A percentile compares a stretch with the other conserved stretches of the same genome.
These are phyloP conservation scores for Callimorpha dominula DNA, from an alignment of 2,888 invertebrate genomes.

Conservation along the genomic window DNA sequence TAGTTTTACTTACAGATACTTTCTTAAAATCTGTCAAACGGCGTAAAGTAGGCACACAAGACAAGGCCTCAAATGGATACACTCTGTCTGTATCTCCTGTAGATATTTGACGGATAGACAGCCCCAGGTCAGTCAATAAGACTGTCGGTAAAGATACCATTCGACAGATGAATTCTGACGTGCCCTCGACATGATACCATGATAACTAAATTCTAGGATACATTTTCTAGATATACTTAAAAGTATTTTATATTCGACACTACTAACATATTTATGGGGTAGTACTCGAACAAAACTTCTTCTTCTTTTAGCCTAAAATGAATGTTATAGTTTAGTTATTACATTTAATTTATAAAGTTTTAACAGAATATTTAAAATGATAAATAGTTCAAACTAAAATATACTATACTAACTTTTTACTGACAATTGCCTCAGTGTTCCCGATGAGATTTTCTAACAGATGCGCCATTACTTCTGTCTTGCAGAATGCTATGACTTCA, in stretches of 20 bases:
- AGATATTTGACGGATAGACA: no score
- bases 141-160: no score
- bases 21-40: no score
- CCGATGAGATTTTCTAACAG: constrained; percentile 88
- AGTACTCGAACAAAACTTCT: constrained; percentile 5
- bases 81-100: no score
- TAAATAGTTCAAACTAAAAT: background rate
- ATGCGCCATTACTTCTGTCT: constrained; percentile 91
- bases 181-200: no score
- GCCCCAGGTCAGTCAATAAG: no score
- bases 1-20: no score
- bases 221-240: background rate
- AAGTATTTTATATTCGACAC: background rate
- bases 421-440: constrained; percentile 58
- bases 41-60: no score
- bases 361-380: background rate
- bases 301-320: constrained; percentile 7
- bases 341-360: background rate
- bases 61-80: no score
- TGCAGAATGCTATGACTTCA: constrained; percentile 94
- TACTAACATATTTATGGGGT: constrained; percentile 9
- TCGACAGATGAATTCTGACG: no score
- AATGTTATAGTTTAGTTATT: background rate
- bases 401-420: constrained; percentile 61
- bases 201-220: background rate